These are phyloP conservation scores for Tapirus terrestris DNA, from an alignment of 2,113 vertebrate genomes.

Conservation along the genomic window DNA sequence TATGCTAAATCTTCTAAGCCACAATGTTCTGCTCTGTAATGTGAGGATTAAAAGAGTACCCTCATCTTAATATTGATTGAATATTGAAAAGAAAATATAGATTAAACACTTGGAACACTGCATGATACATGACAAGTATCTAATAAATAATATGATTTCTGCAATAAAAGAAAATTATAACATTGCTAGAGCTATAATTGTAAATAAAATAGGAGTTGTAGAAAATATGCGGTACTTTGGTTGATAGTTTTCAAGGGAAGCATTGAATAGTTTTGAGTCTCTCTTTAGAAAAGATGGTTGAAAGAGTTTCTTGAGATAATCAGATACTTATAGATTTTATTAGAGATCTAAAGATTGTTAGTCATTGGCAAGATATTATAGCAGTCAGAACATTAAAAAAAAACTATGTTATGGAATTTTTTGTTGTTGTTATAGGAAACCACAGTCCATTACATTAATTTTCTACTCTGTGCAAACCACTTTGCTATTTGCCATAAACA, in stretches of 20 bases:
- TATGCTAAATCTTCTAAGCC: neutral
- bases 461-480: neutral
- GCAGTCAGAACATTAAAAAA: neutral
- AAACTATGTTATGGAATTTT: neutral
- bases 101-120: neutral
- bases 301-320: neutral
- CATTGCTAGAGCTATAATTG: neutral
- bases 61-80: constrained; percentile 4
- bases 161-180: neutral
- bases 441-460: neutral
- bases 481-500: constrained; percentile 10
- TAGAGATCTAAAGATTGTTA: neutral
- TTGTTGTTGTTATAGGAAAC: neutral
- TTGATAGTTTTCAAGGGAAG: neutral
- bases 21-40: neutral
- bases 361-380: neutral
- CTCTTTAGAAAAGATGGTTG: neutral
- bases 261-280: neutral
- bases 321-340: neutral
- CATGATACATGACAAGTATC: neutral
- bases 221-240: neutral
- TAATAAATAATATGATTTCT: constrained; percentile 19
- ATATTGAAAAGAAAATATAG: neutral
- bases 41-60: neutral
- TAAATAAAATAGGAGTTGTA: neutral